Base-by-base conservation (phyloP, 2,113 vertebrate genomes). In the Cryptotis parvus region DNA sequence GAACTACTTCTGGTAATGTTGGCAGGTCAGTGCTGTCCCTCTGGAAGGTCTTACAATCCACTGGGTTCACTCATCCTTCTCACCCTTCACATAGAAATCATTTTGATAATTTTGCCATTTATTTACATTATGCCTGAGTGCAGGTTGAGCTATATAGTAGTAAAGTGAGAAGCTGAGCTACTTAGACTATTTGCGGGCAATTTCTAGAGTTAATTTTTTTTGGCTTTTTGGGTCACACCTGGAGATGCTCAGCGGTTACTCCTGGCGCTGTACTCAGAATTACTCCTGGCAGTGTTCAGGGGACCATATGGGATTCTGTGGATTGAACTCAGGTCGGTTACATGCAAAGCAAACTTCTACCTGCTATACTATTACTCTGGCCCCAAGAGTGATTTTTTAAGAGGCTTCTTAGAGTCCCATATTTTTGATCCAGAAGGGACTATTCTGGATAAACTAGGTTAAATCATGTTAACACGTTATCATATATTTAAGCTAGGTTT, bases 181-280 rank as follows among this genome's bases (percentile, higher is more conserved):
- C 31, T 35, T 92, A 10, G 1, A 22, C 45, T 90, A 27, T 41
- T 94, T 93, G 72, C 61, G 58, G 26, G 24, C 33, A 88, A 75
- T 16, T 74, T 37, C 20, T 85, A 41, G 78, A 70, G 84, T 70
- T 65, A 82, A n/a, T n/a, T n/a, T n/a, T n/a, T n/a, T n/a, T n/a
- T n/a, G n/a, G n/a, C n/a, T n/a, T n/a, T n/a, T n/a, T n/a, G n/a
- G n/a, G n/a, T n/a, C n/a, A n/a, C n/a, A n/a, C n/a, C n/a, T n/a
- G n/a, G n/a, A n/a, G n/a, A n/a, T n/a, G n/a, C n/a, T n/a, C n/a
- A n/a, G n/a, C n/a, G n/a, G n/a, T n/a, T n/a, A n/a, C n/a, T n/a
- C n/a, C n/a, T n/a, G n/a, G n/a, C n/a, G n/a, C n/a, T n/a, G n/a
- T n/a, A n/a, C n/a, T n/a, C n/a, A n/a, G n/a, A n/a, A n/a, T n/a